A percentile compares a stretch with the other conserved stretches of the same genome.
These are phyloP conservation scores for Danionella cerebrum DNA, from an alignment of 2,113 vertebrate genomes.

Conservation along the genomic window DNA sequence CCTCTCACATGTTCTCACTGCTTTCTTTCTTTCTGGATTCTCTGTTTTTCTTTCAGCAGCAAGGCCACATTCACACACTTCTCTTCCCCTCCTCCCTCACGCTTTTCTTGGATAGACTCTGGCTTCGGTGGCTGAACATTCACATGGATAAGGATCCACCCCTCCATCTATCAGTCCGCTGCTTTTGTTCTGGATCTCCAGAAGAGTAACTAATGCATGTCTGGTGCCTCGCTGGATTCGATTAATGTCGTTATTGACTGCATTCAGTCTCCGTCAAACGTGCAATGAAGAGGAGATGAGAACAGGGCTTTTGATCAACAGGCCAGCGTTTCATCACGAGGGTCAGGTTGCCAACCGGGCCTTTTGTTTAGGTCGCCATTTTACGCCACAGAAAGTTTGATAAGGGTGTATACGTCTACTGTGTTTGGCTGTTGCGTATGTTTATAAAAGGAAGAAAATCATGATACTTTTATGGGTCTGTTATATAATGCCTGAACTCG, in stretches of 20 bases:
- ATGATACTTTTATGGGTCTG: too few species aligned
- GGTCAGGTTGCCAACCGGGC: conserved; percentile 22
- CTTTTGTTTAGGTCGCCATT: background rate
- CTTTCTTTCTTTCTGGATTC: conserved; percentile 40
- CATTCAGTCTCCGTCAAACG: conserved; percentile 34
- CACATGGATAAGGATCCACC: conserved; percentile 26
- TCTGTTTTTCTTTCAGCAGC: conserved; percentile 32
- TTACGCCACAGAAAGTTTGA: background rate
- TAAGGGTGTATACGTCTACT: background rate
- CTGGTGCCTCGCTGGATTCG: conserved; percentile 38
- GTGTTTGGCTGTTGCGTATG: background rate
- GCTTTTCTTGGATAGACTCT: conserved; percentile 27
- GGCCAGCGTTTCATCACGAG: conserved; percentile 18
- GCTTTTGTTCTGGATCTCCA: conserved; percentile 34
- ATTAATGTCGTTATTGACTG: conserved; percentile 38
- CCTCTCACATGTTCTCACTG: conserved; percentile 16
- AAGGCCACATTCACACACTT: conserved; percentile 7
- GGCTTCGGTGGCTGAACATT: conserved; percentile 24
- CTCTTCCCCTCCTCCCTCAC: conserved; percentile 19
- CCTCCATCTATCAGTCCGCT: conserved; percentile 36
- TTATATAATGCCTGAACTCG: conserved; percentile 58
- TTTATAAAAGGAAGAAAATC: conserved; percentile 3
- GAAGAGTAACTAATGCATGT: conserved; percentile 43
- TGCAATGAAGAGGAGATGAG: conserved; percentile 25
- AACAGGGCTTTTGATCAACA: conserved; percentile 34